phyloP scores from a whole-genome alignment of 2,797 vertebrate species.

The Microtus californicus region DNA sequence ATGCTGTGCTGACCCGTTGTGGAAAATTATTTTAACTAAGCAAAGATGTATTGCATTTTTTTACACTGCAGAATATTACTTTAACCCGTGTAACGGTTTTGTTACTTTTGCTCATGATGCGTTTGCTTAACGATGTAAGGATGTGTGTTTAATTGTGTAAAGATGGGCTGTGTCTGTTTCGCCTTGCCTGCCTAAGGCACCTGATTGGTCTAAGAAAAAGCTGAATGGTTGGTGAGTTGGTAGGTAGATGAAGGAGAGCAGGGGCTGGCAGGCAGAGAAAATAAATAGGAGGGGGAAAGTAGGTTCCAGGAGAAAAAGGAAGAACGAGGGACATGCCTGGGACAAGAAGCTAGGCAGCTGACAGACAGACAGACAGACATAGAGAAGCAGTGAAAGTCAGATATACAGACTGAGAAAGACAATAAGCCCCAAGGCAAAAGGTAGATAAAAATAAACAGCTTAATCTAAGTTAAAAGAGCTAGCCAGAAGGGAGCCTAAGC shows the following conservation, averaged over 20 bases:
- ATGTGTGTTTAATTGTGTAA: not conserved
- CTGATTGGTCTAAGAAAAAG: not conserved
- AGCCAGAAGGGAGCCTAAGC: not conserved
- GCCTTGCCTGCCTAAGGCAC: not conserved
- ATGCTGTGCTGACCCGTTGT: not conserved
- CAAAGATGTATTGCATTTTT: not conserved
- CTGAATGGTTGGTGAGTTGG: not conserved
- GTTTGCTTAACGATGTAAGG: not conserved
- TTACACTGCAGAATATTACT: not conserved
- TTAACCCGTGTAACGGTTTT: not conserved
- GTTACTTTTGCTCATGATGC: not conserved
- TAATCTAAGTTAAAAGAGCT: not conserved
- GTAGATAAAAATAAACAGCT: not conserved
- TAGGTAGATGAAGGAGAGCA: not conserved
- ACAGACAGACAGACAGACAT: too few relatives aligned
- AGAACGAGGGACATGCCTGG: not conserved
- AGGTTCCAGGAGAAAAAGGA: not conserved
- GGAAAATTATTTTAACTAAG: not conserved
- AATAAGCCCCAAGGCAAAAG: not conserved
- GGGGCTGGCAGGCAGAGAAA: not conserved
- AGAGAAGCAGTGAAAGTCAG: not conserved
- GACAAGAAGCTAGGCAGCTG: too few relatives aligned
- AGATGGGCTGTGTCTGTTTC: not conserved
- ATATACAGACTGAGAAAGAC: not conserved
- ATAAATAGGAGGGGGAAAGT: not conserved